Evolutionary conservation across 2,797 vertebrate genomes (phyloP), one percentile per base, ranked within the genome.

Genomic region (Sorex maritimensis): DNA sequence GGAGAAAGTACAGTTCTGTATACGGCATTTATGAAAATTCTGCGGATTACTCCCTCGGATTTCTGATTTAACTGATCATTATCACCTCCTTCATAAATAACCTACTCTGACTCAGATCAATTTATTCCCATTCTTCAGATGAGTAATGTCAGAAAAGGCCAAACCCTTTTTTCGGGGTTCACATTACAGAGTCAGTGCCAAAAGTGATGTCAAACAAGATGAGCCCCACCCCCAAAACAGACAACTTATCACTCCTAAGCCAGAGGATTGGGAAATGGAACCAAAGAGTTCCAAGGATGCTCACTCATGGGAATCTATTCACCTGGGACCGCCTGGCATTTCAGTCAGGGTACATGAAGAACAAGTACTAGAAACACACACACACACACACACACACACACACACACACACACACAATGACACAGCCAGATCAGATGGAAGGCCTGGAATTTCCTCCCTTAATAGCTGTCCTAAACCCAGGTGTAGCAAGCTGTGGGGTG

Each of bases 121-220:
- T 24, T 34, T 72, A 78, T 30, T 63, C 8, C 30, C 11, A 24
- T 28, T 88, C 21, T 86, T 92, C 77, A 81, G 73, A 84, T 26
- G 49, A 79, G 80, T 11, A 9, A n/a, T 15, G 55, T 34, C 81
- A 83, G 44, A 46, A 61, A 68, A 58, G 9, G 8, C 30, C 10
- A 41, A 34, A 15, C 67, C 55, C 77, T 8, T 67, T 65, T 14
- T 11, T 85, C 23, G 1, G 87, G 68, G 44, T 65, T 67, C 71
- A 67, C 1, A 49, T 61, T 84, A 87, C n/a, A 63, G 73, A 88
- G 19, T 15, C 34, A 63, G 63, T 58, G 30, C 52, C 71, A 61
- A 72, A 77, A 67, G 63, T 4, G 6, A 65, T 38, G n/a, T n/a
- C 90, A 71, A 38, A 86, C 19, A 38, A 26, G 24, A 67, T 67